These are phyloP conservation scores for Carassius gibelio DNA, from an alignment of 2,113 vertebrate species.

Conservation along the genomic window DNA sequence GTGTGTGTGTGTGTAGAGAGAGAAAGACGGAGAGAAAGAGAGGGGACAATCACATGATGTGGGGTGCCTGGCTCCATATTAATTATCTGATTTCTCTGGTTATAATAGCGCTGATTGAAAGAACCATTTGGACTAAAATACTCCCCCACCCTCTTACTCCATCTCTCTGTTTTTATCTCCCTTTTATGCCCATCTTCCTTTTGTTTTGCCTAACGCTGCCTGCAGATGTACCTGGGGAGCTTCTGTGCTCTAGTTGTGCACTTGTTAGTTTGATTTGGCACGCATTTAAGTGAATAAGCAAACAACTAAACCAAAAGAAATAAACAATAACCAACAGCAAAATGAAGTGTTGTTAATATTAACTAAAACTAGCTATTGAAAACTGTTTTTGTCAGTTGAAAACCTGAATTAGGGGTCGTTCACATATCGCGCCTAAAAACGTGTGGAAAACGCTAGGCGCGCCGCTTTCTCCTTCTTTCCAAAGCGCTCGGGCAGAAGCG, in stretches of 20 bases:
- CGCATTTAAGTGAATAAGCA: not conserved
- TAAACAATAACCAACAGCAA: not conserved
- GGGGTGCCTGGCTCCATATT: slow-evolving; percentile 19
- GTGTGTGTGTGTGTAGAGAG: no score
- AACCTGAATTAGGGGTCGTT: not conserved
- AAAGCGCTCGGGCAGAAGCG: no score
- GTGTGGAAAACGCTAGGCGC: no score
- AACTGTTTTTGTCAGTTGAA: no score
- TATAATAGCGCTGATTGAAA: slow-evolving; percentile 32
- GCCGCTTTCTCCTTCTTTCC: no score
- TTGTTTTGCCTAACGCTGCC: not conserved
- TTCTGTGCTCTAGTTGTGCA: not conserved
- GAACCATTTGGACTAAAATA: slow-evolving; percentile 17
- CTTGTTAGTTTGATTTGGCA: not conserved
- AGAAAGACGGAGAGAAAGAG: not conserved
- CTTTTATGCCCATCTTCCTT: not conserved
- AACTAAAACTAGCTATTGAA: not conserved
- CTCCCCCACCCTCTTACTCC: slow-evolving; percentile 3
- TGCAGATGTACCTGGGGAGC: not conserved
- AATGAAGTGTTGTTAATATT: not conserved
- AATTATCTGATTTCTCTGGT: slow-evolving; percentile 41
- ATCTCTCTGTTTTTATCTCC: not conserved
- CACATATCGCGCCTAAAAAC: no score
- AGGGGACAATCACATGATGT: slow-evolving; percentile 8
- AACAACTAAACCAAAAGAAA: not conserved